Conservation (phyloP, 2,113 vertebrate genomes). For the Pantherophis guttatus region DNA sequence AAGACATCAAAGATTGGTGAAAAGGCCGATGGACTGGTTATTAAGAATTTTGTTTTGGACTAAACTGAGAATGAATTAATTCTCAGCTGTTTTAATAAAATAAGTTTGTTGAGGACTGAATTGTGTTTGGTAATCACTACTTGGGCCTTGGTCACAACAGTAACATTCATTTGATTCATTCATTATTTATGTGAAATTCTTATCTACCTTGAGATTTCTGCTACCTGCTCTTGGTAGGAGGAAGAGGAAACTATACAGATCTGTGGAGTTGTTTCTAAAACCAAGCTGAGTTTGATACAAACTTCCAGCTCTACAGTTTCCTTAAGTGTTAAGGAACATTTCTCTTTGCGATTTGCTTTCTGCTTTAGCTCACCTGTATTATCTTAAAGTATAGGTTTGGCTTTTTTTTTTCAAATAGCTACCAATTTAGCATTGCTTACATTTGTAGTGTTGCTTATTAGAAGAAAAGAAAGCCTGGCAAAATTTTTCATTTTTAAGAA, state of each 20-base stretch:
- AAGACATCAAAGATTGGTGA: no score
- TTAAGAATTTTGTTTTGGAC: no score
- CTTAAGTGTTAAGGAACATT: background rate
- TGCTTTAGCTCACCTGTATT: background rate
- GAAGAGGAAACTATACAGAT: background rate
- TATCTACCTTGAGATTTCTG: background rate
- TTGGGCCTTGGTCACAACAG: no score
- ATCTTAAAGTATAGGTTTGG: constrained; percentile 17
- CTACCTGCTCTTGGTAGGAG: background rate
- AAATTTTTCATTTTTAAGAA: constrained; percentile 33
- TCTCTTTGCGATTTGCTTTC: constrained; percentile 18
- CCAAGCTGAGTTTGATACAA: background rate
- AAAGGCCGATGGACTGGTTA: no score
- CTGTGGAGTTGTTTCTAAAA: background rate
- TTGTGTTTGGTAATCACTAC: no score
- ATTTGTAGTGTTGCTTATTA: constrained; percentile 29
- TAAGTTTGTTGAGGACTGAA: no score
- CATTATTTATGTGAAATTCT: no score
- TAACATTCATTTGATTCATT: no score
- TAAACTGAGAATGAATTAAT: no score
- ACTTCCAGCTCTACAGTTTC: background rate
- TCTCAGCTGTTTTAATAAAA: no score
- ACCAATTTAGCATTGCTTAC: constrained; percentile 27
- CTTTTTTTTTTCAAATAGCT: constrained; percentile 27
- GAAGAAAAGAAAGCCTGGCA: constrained; percentile 33